phyloP scores from a whole-genome alignment of 64 coral and sea anemone genomes.

The Stylophora pistillata region DNA sequence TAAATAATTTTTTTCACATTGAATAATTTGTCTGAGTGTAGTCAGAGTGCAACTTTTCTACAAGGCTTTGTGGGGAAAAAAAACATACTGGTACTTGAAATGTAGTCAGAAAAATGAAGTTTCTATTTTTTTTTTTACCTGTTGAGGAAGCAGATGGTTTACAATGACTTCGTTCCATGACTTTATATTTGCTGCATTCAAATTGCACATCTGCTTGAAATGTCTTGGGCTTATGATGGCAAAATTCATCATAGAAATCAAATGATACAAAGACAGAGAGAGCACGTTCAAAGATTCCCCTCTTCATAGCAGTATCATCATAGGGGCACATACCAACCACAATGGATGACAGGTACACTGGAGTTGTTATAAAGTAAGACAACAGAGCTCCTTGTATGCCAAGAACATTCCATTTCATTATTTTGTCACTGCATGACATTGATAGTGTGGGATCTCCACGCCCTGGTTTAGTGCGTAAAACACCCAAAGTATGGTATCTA shows the following conservation, averaged over 20 bases:
- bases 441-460: slow-evolving; percentile 94
- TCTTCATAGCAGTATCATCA: slow-evolving; percentile 51
- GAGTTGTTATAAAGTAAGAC: slow-evolving; percentile 74
- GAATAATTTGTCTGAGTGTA: background rate
- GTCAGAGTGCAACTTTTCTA: too few species aligned
- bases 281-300: slow-evolving; percentile 76
- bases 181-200: slow-evolving; percentile 54
- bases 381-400: slow-evolving; percentile 88
- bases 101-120: too few species aligned
- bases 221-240: slow-evolving; percentile 53
- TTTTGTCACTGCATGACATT: slow-evolving; percentile 99
- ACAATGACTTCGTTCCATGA: background rate
- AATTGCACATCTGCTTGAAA: slow-evolving; percentile 58
- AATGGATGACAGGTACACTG: slow-evolving; percentile 84
- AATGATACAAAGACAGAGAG: background rate
- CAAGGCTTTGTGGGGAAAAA: too few species aligned
- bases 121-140: slow-evolving; percentile 21
- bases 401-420: slow-evolving; percentile 95
- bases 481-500: slow-evolving; percentile 72
- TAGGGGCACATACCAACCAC: slow-evolving; percentile 80
- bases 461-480: slow-evolving; percentile 92
- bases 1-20: too few species aligned
- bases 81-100: too few species aligned
- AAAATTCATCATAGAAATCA: slow-evolving; percentile 1
- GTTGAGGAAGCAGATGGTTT: slow-evolving; percentile 56